Evolutionary conservation across 2,113 vertebrate genomes (phyloP).

Genomic region (Hucho hucho): DNA sequence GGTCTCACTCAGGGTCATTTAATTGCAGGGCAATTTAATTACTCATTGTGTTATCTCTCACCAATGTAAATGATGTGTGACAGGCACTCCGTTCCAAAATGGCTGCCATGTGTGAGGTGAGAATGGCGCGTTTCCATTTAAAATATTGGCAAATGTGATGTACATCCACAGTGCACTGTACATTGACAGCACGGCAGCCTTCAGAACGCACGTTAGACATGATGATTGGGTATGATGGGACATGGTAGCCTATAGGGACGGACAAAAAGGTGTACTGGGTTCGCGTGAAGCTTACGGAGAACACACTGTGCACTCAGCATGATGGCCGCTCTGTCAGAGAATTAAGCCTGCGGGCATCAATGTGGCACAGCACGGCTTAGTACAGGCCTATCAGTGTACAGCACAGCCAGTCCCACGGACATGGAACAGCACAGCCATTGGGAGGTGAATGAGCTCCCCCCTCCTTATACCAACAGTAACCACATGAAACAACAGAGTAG

Average conservation of each 20-base stretch:
- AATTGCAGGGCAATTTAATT: background rate
- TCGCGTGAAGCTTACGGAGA: background rate
- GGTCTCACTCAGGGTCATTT: background rate
- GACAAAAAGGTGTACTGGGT: too few relatives aligned
- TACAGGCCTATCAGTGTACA: background rate
- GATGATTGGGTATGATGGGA: background rate
- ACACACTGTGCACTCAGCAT: background rate
- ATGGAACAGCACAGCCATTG: slow-evolving; percentile 25
- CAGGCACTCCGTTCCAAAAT: background rate
- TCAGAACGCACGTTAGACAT: background rate
- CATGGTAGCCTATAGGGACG: background rate
- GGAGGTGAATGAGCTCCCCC: slow-evolving; percentile 50
- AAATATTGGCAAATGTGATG: background rate
- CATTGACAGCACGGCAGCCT: background rate
- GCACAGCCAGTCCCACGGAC: slow-evolving; percentile 8
- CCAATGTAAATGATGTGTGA: background rate
- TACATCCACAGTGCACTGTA: too few relatives aligned
- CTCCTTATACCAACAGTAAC: slow-evolving; percentile 32
- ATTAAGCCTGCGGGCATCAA: slow-evolving; percentile 4
- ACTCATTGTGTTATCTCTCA: too few relatives aligned
- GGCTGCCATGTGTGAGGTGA: background rate
- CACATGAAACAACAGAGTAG: background rate
- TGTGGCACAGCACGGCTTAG: slow-evolving; percentile 4
- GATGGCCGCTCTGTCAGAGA: background rate
- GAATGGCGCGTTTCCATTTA: background rate